Percentiles rank a stretch among this genome's conserved stretches.
Evolutionary conservation across 2,797 vertebrate species (phyloP).

Genomic region (Sebastes taczanowskii): DNA sequence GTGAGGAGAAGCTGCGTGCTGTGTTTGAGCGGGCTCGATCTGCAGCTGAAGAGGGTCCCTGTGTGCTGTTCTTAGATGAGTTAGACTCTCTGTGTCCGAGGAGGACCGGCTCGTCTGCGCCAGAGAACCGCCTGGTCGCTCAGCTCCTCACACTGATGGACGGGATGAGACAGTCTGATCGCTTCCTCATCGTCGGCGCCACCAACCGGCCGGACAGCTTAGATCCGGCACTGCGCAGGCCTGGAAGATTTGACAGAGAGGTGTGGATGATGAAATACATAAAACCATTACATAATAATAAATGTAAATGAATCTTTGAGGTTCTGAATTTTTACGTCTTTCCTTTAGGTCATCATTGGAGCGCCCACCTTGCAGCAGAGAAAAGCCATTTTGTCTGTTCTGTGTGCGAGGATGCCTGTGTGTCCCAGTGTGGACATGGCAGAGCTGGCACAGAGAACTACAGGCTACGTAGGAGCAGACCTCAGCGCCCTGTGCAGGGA

Average conservation of each 20-base stretch:
- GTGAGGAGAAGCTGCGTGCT: conserved; percentile 88
- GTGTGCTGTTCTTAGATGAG: conserved; percentile 93
- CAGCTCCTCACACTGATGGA: conserved; percentile 96
- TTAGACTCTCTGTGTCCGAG: conserved; percentile 91
- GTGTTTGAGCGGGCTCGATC: conserved; percentile 85
- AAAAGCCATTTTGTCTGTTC: conserved; percentile 84
- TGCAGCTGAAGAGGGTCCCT: conserved; percentile 82
- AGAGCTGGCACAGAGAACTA: conserved; percentile 87
- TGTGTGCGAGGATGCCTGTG: conserved; percentile 87
- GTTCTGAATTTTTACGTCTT: background rate
- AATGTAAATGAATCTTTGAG: background rate
- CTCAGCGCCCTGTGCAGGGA: conserved; percentile 93
- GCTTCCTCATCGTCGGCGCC: conserved; percentile 88
- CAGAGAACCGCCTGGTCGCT: conserved; percentile 91
- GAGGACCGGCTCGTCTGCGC: conserved; percentile 74
- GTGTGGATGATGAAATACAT: conserved; percentile 63
- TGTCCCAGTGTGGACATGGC: conserved; percentile 76
- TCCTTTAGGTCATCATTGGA: conserved; percentile 88
- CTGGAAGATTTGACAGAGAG: conserved; percentile 95
- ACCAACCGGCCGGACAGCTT: conserved; percentile 91
- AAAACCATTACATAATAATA: background rate
- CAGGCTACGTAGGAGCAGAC: conserved; percentile 94
- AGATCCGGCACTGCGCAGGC: conserved; percentile 91
- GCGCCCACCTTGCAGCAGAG: conserved; percentile 89
- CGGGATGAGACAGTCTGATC: conserved; percentile 77